Evolutionary conservation across 2,113 vertebrate genomes (phyloP), one percentile per base, ranked within the genome.

Genomic region (Cinclus cinclus): DNA sequence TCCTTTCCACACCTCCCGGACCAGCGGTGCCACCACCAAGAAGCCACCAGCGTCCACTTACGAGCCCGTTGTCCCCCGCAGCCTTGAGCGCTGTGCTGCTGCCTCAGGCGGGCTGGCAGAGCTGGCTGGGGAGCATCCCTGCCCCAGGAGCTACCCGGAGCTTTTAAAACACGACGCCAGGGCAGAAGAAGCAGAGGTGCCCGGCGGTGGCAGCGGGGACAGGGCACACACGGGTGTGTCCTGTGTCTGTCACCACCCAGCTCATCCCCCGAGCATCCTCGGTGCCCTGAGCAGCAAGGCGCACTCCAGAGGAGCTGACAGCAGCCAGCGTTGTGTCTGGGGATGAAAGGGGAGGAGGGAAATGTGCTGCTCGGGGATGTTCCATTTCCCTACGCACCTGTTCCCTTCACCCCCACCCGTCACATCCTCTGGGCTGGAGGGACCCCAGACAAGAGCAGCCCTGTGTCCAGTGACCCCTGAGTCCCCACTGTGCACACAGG

Each of bases 331-430:
- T 21, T 42, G 85, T 79, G 53, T 33, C 92, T 85, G 33, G 79
- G 81, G 95, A 56, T 59, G 53, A 58, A 75, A 52, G 62, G 55
- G 46, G 87, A 87, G 83, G 62, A 88, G 76, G 41, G 23, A 71
- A 63, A 64, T 0, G 1, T 25, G 22, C 10, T 37, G 75, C 79
- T 79, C 11, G 21, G 63, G 37, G 50, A 35, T 83, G 44, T 28
- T 86, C 49, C 24, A 2, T 30, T 52, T 65, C 62, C 87, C 41
- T 41, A 8, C 4, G 28, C 42, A 13, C 0, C 0, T 0, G 0
- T 58, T 25, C 42, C 39, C 28, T 71, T 75, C 30, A 79, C 16
- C 10, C 11, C 1, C 33, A 53, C 16, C 16, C 20, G 0, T 17
- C 77, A 42, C 13, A 24, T 65, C 39, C n/a, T 22, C 0, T 0